phyloP scores from a whole-genome alignment of 1,140 invertebrate genomes.

The Amphibalanus amphitrite region DNA sequence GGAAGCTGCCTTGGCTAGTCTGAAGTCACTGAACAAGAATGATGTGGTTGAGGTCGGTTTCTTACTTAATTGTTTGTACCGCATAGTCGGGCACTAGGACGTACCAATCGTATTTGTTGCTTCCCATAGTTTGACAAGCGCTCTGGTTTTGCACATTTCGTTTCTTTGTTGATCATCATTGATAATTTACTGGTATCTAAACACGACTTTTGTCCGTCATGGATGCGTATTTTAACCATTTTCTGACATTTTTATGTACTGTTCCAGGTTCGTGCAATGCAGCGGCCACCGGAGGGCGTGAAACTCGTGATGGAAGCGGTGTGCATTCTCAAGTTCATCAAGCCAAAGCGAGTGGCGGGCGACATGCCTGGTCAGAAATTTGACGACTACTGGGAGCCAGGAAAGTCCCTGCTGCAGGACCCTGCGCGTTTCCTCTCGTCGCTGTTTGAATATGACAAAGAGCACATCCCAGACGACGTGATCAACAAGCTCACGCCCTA shows the following conservation, averaged over 20 bases:
- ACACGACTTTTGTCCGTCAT: too few relatives aligned
- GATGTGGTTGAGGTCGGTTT: slow-evolving; percentile 88
- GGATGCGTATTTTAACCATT: too few relatives aligned
- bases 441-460: slow-evolving; percentile 79
- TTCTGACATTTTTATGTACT: too few relatives aligned
- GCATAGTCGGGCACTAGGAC: too few relatives aligned
- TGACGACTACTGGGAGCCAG: slow-evolving; percentile 87
- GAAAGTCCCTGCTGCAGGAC: slow-evolving; percentile 75
- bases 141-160: too few relatives aligned
- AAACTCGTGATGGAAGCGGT: slow-evolving; percentile 81
- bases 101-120: too few relatives aligned
- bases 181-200: too few relatives aligned
- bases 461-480: slow-evolving; percentile 55
- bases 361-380: slow-evolving; percentile 42
- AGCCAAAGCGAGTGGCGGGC: slow-evolving; percentile 75
- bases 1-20: slow-evolving; percentile 66
- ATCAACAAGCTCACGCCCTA: slow-evolving; percentile 47
- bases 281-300: slow-evolving; percentile 38
- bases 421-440: slow-evolving; percentile 71
- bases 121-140: too few relatives aligned
- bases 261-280: slow-evolving; percentile 47
- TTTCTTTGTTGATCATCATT: too few relatives aligned
- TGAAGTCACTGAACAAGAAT: slow-evolving; percentile 78
- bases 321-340: slow-evolving; percentile 74
- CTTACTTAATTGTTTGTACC: too few relatives aligned